Evolutionary conservation across 1,140 invertebrate genomes (phyloP), one percentile per base, ranked within the genome.

Genomic region (Meloidogyne chitwoodi): DNA sequence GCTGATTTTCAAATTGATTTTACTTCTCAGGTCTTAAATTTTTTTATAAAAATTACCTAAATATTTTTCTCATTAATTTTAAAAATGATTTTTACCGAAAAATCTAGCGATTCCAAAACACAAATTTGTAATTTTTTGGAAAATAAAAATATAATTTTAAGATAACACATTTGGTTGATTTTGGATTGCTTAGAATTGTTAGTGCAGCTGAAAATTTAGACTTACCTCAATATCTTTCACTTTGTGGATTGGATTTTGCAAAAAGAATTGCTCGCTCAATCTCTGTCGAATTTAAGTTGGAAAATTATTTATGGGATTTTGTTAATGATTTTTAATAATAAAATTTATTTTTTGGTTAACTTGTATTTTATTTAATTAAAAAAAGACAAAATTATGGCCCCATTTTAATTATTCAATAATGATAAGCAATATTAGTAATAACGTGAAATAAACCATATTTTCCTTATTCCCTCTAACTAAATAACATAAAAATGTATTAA

Each of bases 181-280:
- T 19, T 26, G 68, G 68, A 34, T 70, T 70, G 8, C 34, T 70
- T 34, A 44, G 61, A 19, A 61, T 68, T 19, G 41, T 76, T 11
- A 68, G 63, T 61, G 74, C 76, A 11, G 2, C 63, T 10, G 76
- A 77, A 56, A 76, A 77, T 77, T 48, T 77, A 14, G 74, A 77
- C 31, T 29, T 67, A 63, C 76, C 76, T 0, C 77, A 68, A 29
- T 77, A 77, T 34, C 73, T 26, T 19, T 77, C 63, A 26, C 38
- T 77, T 11, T 77, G 76, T 65, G 48, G 44, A 41, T 48, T 77
- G 12, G 24, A 66, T 27, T 75, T 77, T 67, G 75, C 75, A 6
- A 48, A 77, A 34, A 64, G 48, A 31, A 56, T 77, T n/a, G 73
- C 73, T n/a, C 61, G 63, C 31, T 73, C 71, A 27, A 73, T 62